phyloP scores from a whole-genome alignment of 1,140 invertebrate species.

The Helicoverpa zea region DNA sequence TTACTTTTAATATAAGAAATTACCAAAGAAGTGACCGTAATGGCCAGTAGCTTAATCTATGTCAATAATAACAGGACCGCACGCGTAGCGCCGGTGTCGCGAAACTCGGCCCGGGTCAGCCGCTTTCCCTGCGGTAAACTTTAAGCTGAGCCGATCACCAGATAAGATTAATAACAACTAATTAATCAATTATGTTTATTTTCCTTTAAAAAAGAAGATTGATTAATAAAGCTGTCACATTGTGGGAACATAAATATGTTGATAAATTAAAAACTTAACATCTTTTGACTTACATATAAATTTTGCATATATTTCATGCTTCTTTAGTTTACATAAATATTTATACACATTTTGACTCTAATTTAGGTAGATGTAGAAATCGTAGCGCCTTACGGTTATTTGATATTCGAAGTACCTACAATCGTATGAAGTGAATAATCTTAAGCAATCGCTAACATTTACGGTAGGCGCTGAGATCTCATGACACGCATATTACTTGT shows the following conservation, averaged over 20 bases:
- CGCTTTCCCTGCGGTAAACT: constrained; percentile 66
- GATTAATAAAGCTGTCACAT: not conserved
- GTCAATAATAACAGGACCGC: constrained; percentile 50
- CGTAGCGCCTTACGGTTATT: not conserved
- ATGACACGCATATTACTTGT: no score
- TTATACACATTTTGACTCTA: no score
- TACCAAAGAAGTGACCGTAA: constrained; percentile 34
- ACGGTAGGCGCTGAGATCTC: not conserved
- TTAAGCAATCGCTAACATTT: not conserved
- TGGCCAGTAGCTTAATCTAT: constrained; percentile 54
- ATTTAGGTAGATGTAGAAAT: not conserved
- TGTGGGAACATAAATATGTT: not conserved
- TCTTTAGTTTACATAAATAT: no score
- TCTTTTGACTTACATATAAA: no score
- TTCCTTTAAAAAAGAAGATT: not conserved
- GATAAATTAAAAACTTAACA: not conserved
- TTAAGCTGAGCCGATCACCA: constrained; percentile 66
- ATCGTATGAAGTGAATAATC: not conserved
- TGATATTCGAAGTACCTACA: not conserved
- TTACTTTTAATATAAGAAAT: constrained; percentile 12
- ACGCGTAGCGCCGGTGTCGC: constrained; percentile 12
- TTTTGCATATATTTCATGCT: no score
- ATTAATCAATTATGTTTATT: constrained; percentile 18
- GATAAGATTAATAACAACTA: constrained; percentile 60
- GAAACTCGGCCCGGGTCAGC: constrained; percentile 33